Conservation (phyloP, 1,140 invertebrate species). For the Drosophila teissieri region DNA sequence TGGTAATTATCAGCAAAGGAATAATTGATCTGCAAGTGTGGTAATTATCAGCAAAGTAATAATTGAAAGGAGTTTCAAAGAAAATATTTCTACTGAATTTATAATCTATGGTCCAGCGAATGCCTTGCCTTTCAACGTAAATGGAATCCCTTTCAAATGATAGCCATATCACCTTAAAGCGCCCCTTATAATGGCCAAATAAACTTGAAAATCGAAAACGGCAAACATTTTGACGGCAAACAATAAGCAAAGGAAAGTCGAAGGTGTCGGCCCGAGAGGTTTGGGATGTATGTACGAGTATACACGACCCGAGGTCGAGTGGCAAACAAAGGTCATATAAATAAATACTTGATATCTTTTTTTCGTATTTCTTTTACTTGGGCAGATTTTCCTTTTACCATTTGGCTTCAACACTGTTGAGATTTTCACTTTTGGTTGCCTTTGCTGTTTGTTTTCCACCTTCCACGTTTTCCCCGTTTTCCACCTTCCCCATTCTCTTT, state of each 20-base stretch:
- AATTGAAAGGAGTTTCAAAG: too few species aligned
- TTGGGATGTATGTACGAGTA: slow-evolving; percentile 23
- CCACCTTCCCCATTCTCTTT: slow-evolving; percentile 4
- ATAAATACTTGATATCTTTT: slow-evolving; percentile 79
- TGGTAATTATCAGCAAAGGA: neutral
- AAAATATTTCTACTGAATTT: too few species aligned
- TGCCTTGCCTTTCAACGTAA: neutral
- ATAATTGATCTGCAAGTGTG: slow-evolving; percentile 61
- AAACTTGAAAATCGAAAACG: slow-evolving; percentile 45
- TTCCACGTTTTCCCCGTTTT: too few species aligned
- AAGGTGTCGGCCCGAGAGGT: slow-evolving; percentile 36
- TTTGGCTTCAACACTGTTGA: slow-evolving; percentile 75
- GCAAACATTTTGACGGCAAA: slow-evolving; percentile 60
- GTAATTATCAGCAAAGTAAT: neutral
- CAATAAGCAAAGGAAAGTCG: slow-evolving; percentile 33
- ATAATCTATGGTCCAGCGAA: too few species aligned
- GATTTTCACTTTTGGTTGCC: slow-evolving; percentile 73
- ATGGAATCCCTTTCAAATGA: neutral
- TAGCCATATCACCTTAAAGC: slow-evolving; percentile 24
- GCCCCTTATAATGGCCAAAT: slow-evolving; percentile 32
- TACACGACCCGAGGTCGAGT: slow-evolving; percentile 57
- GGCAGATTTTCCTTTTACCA: slow-evolving; percentile 39
- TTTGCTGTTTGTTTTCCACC: slow-evolving; percentile 51
- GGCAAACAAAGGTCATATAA: slow-evolving; percentile 78
- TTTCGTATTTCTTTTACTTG: slow-evolving; percentile 35